Conservation (phyloP, 2,888 invertebrate species). For the Ophion ventricosus region DNA sequence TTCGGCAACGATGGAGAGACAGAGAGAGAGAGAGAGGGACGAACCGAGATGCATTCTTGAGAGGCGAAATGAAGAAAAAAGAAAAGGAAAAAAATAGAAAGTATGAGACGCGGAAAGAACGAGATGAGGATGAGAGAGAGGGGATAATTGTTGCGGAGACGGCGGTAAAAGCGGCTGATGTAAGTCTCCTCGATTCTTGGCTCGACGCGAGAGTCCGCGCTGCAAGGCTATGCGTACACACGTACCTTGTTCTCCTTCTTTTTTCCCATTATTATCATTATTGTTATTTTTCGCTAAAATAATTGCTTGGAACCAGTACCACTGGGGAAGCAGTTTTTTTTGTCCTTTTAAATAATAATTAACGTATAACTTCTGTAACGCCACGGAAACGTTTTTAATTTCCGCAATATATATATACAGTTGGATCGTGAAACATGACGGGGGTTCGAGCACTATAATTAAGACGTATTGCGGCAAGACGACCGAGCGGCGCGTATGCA, state of each 20-base stretch:
- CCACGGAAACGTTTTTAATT: neutral
- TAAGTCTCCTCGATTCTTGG: slow-evolving; percentile 61
- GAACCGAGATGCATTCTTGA: neutral
- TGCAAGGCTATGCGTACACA: neutral
- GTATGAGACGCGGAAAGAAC: slow-evolving; percentile 62
- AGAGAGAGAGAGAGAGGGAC: neutral
- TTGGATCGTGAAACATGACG: slow-evolving; percentile 36
- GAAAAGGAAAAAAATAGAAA: slow-evolving; percentile 51
- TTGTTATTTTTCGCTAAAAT: neutral
- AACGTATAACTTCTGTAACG: neutral
- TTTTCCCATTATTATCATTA: slow-evolving; percentile 6
- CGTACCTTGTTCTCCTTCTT: neutral
- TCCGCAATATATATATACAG: slow-evolving; percentile 2
- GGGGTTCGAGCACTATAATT: slow-evolving; percentile 54
- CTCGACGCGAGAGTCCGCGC: slow-evolving; percentile 49
- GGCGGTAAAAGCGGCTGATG: slow-evolving; percentile 65
- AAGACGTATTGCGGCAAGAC: slow-evolving; percentile 56
- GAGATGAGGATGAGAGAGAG: slow-evolving; percentile 42
- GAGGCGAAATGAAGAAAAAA: neutral
- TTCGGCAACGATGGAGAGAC: neutral
- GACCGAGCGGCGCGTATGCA: slow-evolving; percentile 33
- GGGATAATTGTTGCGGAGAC: slow-evolving; percentile 67
- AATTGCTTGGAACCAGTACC: slow-evolving; percentile 1
- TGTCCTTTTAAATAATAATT: neutral
- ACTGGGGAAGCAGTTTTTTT: neutral